A percentile compares a stretch with the other conserved stretches of the same genome.
These are phyloP conservation scores for Pollenia labialis DNA, from an alignment of 2,888 invertebrate genomes.

Conservation along the genomic window DNA sequence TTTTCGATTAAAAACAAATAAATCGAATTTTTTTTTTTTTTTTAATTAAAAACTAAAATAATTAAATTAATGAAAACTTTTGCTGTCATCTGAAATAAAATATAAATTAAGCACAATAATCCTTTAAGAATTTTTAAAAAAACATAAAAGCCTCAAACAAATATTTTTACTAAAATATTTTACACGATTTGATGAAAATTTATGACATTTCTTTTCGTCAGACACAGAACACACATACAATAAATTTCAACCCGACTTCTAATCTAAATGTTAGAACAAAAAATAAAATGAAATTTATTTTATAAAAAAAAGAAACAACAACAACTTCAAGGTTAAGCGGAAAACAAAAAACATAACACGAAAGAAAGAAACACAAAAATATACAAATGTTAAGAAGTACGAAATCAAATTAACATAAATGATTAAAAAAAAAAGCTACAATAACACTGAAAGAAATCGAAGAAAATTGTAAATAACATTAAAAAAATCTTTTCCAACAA, in stretches of 20 bases:
- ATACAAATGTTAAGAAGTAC: constrained; percentile 35
- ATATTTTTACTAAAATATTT: constrained; percentile 1
- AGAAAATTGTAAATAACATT: not conserved
- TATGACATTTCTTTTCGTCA: constrained; percentile 52
- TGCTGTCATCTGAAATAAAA: not conserved
- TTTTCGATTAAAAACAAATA: too few species aligned
- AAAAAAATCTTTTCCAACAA: too few species aligned
- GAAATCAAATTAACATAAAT: constrained; percentile 44
- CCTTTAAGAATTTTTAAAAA: constrained; percentile 22
- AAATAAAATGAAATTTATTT: constrained; percentile 13
- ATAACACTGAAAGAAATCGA: constrained; percentile 34
- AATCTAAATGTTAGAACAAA: constrained; percentile 40
- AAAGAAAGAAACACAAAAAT: constrained; percentile 10
- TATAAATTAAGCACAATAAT: constrained; percentile 25
- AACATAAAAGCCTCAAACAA: constrained; percentile 18
- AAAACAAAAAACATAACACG: constrained; percentile 46
- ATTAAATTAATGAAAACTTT: not conserved
- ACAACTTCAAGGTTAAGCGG: constrained; percentile 63
- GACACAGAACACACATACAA: constrained; percentile 6
- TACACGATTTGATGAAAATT: constrained; percentile 17
- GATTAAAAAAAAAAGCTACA: constrained; percentile 13
- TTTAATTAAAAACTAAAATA: too few species aligned
- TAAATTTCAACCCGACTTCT: constrained; percentile 42
- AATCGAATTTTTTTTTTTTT: too few species aligned
- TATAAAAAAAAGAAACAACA: not conserved